These are phyloP conservation scores for Trypoxylon attenuatum DNA, from an alignment of 2,888 invertebrate species.

Conservation along the genomic window DNA sequence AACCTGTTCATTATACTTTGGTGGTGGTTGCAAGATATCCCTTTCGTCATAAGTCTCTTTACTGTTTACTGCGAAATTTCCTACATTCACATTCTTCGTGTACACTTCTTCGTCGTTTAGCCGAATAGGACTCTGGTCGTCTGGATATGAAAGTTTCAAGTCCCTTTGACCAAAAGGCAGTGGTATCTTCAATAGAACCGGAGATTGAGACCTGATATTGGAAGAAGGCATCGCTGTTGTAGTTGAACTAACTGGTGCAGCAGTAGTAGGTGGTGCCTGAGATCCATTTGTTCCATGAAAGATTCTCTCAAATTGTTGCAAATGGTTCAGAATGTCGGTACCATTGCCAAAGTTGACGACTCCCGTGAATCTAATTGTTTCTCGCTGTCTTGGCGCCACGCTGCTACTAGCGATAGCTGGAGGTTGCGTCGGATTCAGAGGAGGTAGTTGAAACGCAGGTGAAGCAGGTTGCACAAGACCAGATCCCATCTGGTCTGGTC, in stretches of 20 bases:
- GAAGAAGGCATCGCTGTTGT: not conserved
- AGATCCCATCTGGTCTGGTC: slow-evolving; percentile 3
- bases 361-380: slow-evolving; percentile 69
- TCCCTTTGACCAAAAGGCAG: slow-evolving; percentile 48
- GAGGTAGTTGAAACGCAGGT: slow-evolving; percentile 4
- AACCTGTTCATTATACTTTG: not conserved
- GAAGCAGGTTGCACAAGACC: slow-evolving; percentile 4
- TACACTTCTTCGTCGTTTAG: slow-evolving; percentile 40
- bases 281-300: slow-evolving; percentile 58
- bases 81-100: slow-evolving; percentile 51
- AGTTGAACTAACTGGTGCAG: slow-evolving; percentile 18
- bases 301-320: slow-evolving; percentile 66
- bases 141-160: slow-evolving; percentile 19
- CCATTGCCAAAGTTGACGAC: slow-evolving; percentile 70
- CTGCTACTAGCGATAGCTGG: slow-evolving; percentile 30
- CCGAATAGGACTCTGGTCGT: slow-evolving; percentile 7
- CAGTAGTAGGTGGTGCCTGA: not conserved
- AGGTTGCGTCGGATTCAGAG: not conserved
- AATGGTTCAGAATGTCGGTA: slow-evolving; percentile 61
- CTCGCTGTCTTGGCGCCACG: slow-evolving; percentile 55
- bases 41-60: slow-evolving; percentile 52
- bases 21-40: slow-evolving; percentile 44
- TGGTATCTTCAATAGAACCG: slow-evolving; percentile 66
- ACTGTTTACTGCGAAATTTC: slow-evolving; percentile 55
- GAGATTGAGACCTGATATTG: slow-evolving; percentile 46